These are phyloP conservation scores for Gadus macrocephalus DNA, from an alignment of 2,113 vertebrate genomes.

Conservation along the genomic window DNA sequence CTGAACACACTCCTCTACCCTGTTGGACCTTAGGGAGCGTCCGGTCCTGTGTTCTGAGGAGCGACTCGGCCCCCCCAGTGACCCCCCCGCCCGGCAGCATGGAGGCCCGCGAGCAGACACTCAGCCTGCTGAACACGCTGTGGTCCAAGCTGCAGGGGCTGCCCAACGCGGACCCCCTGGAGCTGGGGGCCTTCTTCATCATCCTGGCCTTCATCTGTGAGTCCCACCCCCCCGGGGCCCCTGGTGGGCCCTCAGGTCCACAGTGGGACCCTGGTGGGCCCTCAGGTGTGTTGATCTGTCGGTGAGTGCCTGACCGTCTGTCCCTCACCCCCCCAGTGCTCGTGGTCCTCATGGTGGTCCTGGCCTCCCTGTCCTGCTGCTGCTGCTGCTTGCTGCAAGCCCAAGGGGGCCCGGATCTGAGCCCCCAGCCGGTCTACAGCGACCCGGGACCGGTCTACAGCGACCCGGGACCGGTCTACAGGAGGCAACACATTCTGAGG, in stretches of 20 bases:
- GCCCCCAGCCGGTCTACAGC: too few species aligned
- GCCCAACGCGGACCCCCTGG: constrained; percentile 73
- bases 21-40: too few species aligned
- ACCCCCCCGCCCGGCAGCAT: constrained; percentile 40
- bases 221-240: constrained; percentile 35
- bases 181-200: constrained; percentile 80
- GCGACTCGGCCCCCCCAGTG: neutral
- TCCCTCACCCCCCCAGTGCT: constrained; percentile 44
- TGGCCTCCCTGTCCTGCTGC: constrained; percentile 46
- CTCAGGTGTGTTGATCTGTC: neutral
- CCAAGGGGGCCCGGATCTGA: neutral
- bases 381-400: constrained; percentile 34
- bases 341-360: constrained; percentile 45
- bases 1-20: too few species aligned
- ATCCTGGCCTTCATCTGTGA: constrained; percentile 86
- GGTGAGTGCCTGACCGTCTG: neutral
- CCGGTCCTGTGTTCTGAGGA: neutral
- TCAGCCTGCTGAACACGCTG: constrained; percentile 69
- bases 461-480: too few species aligned
- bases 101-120: constrained; percentile 69
- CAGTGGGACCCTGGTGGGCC: too few species aligned
- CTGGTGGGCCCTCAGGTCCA: too few species aligned
- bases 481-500: too few species aligned
- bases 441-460: too few species aligned
- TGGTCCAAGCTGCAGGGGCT: constrained; percentile 81